phyloP scores from a whole-genome alignment of 2,888 invertebrate genomes.

The Xylocampa areola region DNA sequence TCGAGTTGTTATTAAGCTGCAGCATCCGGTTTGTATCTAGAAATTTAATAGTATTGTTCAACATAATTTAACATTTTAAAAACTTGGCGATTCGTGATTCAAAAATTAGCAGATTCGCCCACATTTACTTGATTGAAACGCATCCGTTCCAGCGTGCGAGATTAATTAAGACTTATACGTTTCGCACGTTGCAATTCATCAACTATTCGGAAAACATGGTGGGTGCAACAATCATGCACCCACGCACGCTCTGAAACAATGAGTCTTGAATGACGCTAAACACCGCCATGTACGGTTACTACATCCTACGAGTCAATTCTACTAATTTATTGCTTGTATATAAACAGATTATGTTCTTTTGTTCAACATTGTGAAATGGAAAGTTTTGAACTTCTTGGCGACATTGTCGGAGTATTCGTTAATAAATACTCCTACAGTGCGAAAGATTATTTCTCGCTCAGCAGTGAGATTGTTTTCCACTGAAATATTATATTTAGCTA shows the following conservation, averaged over 20 bases:
- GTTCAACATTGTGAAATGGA: constrained; percentile 53
- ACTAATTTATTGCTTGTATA: constrained; percentile 65
- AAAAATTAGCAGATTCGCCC: constrained; percentile 9
- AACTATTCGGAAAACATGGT: constrained; percentile 70
- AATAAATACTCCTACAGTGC: too few species aligned
- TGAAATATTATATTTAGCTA: too few species aligned
- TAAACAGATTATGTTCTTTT: constrained; percentile 53
- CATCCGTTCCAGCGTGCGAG: constrained; percentile 68
- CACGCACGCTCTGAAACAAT: constrained; percentile 79
- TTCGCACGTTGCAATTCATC: constrained; percentile 80
- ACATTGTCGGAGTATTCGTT: constrained; percentile 23
- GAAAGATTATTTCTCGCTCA: too few species aligned
- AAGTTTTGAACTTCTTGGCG: constrained; percentile 39
- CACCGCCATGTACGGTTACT: constrained; percentile 69
- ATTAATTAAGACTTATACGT: constrained; percentile 81
- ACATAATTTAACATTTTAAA: constrained; percentile 15
- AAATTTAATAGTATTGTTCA: constrained; percentile 12
- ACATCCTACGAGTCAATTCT: constrained; percentile 72
- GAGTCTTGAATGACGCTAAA: constrained; percentile 72
- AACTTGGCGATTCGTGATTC: constrained; percentile 15
- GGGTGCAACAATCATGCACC: constrained; percentile 83
- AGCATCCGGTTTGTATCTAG: constrained; percentile 17
- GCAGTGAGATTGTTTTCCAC: too few species aligned
- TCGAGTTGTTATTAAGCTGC: too few species aligned
- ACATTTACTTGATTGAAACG: constrained; percentile 55